Percentiles rank a stretch among this genome's conserved stretches.
phyloP scores from a whole-genome alignment of 35 echinoderm and acorn worm species.

The Hemicentrotus pulcherrimus region DNA sequence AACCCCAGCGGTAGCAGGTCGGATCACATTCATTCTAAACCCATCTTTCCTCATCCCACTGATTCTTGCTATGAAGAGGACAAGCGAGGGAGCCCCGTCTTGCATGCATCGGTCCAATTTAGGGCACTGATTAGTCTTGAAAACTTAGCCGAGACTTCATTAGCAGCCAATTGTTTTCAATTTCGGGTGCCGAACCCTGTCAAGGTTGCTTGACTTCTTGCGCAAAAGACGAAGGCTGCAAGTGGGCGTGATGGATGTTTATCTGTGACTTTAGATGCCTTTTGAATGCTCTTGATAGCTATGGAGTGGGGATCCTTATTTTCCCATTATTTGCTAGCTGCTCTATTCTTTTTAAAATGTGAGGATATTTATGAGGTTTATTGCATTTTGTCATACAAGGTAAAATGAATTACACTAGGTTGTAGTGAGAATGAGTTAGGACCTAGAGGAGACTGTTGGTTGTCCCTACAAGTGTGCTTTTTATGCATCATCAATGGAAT shows the following conservation, averaged over 20 bases:
- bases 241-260: background rate
- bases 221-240: background rate
- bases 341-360: background rate
- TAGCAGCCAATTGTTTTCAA: conserved; percentile 45
- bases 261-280: background rate
- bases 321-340: background rate
- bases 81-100: background rate
- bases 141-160: conserved; percentile 52
- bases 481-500: background rate
- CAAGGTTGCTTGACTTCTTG: background rate
- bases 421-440: too few species aligned
- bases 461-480: background rate
- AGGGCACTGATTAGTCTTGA: conserved; percentile 31
- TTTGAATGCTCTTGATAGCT: background rate
- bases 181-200: conserved; percentile 26
- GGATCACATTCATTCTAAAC: conserved; percentile 22
- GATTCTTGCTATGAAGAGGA: background rate
- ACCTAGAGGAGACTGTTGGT: background rate
- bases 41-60: background rate
- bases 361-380: background rate
- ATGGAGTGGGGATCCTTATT: background rate
- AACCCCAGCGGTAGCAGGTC: background rate
- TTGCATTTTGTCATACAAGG: background rate
- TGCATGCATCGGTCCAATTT: conserved; percentile 13
- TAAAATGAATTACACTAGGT: too few species aligned